Evolutionary conservation across 1,140 invertebrate species (phyloP).

Genomic region (Macrocentrus cingulum): DNA sequence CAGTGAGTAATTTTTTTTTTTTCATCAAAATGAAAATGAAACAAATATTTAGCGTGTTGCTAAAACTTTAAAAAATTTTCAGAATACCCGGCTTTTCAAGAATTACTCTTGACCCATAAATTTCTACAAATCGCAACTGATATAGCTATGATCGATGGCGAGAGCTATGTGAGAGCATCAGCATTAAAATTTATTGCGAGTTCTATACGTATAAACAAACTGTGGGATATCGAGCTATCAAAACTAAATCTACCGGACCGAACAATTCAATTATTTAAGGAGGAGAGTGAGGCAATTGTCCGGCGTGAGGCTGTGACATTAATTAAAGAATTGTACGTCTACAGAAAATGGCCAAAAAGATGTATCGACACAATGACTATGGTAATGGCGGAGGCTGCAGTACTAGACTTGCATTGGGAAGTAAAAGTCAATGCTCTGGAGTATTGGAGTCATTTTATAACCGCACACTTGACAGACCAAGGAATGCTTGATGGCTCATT

Average conservation of each 20-base stretch:
- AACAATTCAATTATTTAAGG: slow-evolving; percentile 63
- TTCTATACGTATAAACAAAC: slow-evolving; percentile 64
- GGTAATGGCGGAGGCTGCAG: slow-evolving; percentile 65
- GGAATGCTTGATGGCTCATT: slow-evolving; percentile 79
- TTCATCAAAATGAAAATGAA: not conserved
- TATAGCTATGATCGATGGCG: slow-evolving; percentile 67
- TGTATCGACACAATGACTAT: slow-evolving; percentile 45
- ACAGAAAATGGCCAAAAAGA: slow-evolving; percentile 62
- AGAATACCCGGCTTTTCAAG: slow-evolving; percentile 79
- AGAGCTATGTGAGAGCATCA: slow-evolving; percentile 73
- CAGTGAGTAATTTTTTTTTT: slow-evolving; percentile 61
- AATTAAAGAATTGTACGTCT: slow-evolving; percentile 67
- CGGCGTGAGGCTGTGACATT: slow-evolving; percentile 70
- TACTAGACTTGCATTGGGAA: slow-evolving; percentile 77
- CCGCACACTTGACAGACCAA: slow-evolving; percentile 67
- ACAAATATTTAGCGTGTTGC: no score
- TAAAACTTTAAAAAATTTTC: no score
- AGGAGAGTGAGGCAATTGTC: slow-evolving; percentile 75
- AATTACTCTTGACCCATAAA: slow-evolving; percentile 67
- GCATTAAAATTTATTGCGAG: slow-evolving; percentile 70
- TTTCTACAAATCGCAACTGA: slow-evolving; percentile 67
- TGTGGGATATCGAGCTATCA: slow-evolving; percentile 68
- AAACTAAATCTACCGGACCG: slow-evolving; percentile 66
- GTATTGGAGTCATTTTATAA: slow-evolving; percentile 72
- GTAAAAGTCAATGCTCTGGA: slow-evolving; percentile 70